Evolutionary conservation across 2,888 invertebrate species (phyloP), one percentile per base, ranked within the genome.

Genomic region (Craniophora ligustri): DNA sequence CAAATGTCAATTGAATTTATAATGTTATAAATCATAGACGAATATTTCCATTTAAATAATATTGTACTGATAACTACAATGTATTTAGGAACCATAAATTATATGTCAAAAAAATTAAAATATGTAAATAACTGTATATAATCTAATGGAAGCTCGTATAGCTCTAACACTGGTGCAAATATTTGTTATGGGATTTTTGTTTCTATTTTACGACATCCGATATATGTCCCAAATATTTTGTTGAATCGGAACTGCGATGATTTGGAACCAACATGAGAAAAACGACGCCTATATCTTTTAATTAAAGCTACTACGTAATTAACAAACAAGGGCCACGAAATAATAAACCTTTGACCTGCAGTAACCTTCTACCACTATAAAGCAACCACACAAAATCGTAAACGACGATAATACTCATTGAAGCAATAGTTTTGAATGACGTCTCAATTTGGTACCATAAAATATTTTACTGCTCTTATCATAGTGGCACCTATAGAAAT

Each of bases 271-370:
- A n/a, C n/a, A n/a, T n/a, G 1, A 3, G 26, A 26, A 23, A 2
- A 10, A 23, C 10, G 23, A 8, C 31, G 11, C 11, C 23, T 54
- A 58, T 16, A 31, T n/a, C 45, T 42, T 53, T 56, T 63, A 66
- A 69, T 74, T 58, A 55, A 51, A 64, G 46, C 55, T 59, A n/a
- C n/a, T n/a, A n/a, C 58, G 50, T 67, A 64, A 72, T 74, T 79
- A 75, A 76, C 70, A 75, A 67, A 69, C 65, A 65, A 66, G 64
- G 60, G 40, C 30, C 13, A 61, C 53, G 60, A 19, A 38, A 61
- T 63, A 67, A 70, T 75, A 76, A 78, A 79, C 74, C 72, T 74
- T 49, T 77, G 77, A 76, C 77, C 75, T 64, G 70, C 67, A 78
- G 76, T 61, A 65, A 75, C 61, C 73, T 70, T 65, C 41, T 67